Percentiles rank a stretch among this genome's conserved stretches.
Evolutionary conservation across 2,888 invertebrate genomes (phyloP).

Genomic region (Pasiphila rectangulata): DNA sequence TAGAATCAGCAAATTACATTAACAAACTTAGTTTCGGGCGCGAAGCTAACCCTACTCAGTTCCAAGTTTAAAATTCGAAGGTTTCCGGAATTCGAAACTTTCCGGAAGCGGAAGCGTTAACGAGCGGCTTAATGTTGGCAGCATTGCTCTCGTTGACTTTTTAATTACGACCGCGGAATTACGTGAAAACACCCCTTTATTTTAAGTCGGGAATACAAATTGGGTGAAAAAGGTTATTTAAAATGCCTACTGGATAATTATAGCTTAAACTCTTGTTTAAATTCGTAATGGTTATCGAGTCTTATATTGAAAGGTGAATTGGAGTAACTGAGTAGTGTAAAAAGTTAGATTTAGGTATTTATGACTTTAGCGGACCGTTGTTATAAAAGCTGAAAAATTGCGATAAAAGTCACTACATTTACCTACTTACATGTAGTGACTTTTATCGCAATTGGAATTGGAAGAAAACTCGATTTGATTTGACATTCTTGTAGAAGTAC

Average conservation of each 20-base stretch:
- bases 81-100: too few species aligned
- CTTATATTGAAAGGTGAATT: background rate
- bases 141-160: conserved; percentile 66
- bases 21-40: conserved; percentile 2
- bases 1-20: too few species aligned
- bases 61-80: conserved; percentile 41
- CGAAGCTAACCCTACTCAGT: conserved; percentile 18
- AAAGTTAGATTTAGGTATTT: too few species aligned
- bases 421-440: too few species aligned
- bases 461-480: too few species aligned
- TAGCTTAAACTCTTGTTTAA: conserved; percentile 3
- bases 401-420: too few species aligned
- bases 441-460: too few species aligned
- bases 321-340: background rate
- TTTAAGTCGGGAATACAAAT: conserved; percentile 60
- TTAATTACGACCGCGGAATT: conserved; percentile 73
- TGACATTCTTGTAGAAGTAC: too few species aligned
- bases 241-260: conserved; percentile 10
- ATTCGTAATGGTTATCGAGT: background rate
- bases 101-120: conserved; percentile 52
- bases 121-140: conserved; percentile 73
- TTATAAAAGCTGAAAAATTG: too few species aligned
- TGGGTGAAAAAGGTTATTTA: conserved; percentile 39
- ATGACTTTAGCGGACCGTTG: too few species aligned
- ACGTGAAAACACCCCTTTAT: conserved; percentile 67